A percentile compares a stretch with the other conserved stretches of the same genome.
phyloP scores from a whole-genome alignment of 2,888 invertebrate species.

The Litoditis marina region DNA sequence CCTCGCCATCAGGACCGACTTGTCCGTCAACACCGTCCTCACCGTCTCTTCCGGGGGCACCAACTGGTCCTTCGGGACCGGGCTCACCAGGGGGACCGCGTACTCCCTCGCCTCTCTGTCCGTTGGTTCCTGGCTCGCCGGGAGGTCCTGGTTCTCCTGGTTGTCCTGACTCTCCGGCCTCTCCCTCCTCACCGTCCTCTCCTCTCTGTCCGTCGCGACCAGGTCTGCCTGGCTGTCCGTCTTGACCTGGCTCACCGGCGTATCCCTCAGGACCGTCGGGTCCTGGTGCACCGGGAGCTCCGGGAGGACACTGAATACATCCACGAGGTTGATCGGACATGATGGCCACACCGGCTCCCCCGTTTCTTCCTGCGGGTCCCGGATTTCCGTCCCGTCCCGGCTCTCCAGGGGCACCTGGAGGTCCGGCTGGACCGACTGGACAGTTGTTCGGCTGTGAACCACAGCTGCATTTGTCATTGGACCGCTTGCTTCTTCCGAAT shows the following conservation, averaged over 20 bases:
- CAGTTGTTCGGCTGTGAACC: conserved; percentile 28
- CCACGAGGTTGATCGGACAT: conserved; percentile 19
- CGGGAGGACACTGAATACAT: conserved; percentile 25
- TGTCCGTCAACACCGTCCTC: conserved; percentile 23
- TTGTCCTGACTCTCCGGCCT: conserved; percentile 24
- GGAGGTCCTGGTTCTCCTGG: conserved; percentile 28
- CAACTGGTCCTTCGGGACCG: conserved; percentile 33
- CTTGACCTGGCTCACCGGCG: conserved; percentile 23
- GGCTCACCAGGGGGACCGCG: conserved; percentile 24
- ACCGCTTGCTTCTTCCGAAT: conserved; percentile 29
- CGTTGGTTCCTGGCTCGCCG: conserved; percentile 26
- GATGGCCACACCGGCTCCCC: conserved; percentile 28
- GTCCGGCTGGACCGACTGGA: conserved; percentile 33
- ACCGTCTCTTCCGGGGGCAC: conserved; percentile 34
- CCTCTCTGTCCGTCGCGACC: conserved; percentile 34
- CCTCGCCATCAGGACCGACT: conserved; percentile 12
- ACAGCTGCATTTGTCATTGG: conserved; percentile 25
- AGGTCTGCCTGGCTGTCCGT: conserved; percentile 28
- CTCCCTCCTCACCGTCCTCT: conserved; percentile 27
- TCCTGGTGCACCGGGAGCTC: conserved; percentile 14
- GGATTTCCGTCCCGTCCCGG: conserved; percentile 25
- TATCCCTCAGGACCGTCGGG: conserved; percentile 18
- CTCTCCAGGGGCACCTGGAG: conserved; percentile 23
- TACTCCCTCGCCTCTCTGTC: conserved; percentile 17
- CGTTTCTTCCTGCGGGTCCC: conserved; percentile 9